These are phyloP conservation scores for Solea solea DNA, from an alignment of 2,113 vertebrate species.

Conservation along the genomic window DNA sequence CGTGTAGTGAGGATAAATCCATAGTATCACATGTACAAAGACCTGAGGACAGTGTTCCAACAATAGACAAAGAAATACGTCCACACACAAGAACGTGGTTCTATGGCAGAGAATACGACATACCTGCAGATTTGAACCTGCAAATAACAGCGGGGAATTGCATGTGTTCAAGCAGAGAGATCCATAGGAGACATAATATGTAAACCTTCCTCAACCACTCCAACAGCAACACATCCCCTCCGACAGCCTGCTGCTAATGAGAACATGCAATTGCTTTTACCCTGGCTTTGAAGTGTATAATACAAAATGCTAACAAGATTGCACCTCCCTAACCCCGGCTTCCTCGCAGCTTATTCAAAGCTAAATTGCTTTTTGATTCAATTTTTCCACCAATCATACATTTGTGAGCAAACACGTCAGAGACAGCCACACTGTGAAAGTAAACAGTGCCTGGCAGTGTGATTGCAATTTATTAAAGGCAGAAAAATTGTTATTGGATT, in stretches of 20 bases:
- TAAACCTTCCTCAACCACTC: constrained; percentile 17
- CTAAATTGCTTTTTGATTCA: constrained; percentile 45
- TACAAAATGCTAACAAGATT: constrained; percentile 42
- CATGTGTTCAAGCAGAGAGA: not conserved
- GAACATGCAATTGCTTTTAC: constrained; percentile 32
- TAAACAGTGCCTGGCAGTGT: not conserved
- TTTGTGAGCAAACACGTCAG: constrained; percentile 38
- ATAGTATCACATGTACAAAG: constrained; percentile 33
- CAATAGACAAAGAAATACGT: constrained; percentile 10
- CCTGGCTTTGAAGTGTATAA: constrained; percentile 38
- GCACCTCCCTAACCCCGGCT: constrained; percentile 20
- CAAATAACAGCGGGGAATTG: not conserved
- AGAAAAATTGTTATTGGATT: constrained; percentile 2
- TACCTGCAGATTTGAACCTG: not conserved
- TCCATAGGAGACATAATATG: constrained; percentile 14
- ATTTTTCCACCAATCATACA: constrained; percentile 31
- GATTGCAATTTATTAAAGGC: constrained; percentile 6
- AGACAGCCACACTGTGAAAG: not conserved
- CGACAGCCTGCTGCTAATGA: constrained; percentile 30
- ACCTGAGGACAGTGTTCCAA: constrained; percentile 20
- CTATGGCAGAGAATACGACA: not conserved
- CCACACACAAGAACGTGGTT: not conserved
- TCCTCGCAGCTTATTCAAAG: constrained; percentile 6
- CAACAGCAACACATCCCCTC: constrained; percentile 14
- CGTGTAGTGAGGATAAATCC: constrained; percentile 10